A percentile compares a stretch with the other conserved stretches of the same genome.
Evolutionary conservation across 2,888 invertebrate genomes (phyloP).

Genomic region (Spodoptera exigua): DNA sequence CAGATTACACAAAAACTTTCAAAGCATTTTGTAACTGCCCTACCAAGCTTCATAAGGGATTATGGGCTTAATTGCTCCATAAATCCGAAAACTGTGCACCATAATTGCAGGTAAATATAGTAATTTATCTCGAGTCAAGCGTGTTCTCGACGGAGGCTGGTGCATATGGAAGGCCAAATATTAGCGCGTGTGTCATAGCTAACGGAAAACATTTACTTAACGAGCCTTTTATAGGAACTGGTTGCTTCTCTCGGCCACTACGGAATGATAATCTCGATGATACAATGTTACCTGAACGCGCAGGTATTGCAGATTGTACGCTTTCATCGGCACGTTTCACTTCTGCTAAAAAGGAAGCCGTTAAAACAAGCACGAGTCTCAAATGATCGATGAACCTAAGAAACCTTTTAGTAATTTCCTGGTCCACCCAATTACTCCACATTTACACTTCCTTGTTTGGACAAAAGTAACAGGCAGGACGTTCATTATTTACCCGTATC

Average conservation of each 20-base stretch:
- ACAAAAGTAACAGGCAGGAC: slow-evolving; percentile 71
- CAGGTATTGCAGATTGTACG: slow-evolving; percentile 52
- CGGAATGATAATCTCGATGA: slow-evolving; percentile 61
- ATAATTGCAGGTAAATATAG: slow-evolving; percentile 72
- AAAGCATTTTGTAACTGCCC: slow-evolving; percentile 63
- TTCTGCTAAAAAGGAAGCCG: slow-evolving; percentile 67
- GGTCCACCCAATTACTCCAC: slow-evolving; percentile 74
- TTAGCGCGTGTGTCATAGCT: slow-evolving; percentile 70
- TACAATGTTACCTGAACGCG: slow-evolving; percentile 43
- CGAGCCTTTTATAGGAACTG: slow-evolving; percentile 73
- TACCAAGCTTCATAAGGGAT: slow-evolving; percentile 63
- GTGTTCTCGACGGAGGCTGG: slow-evolving; percentile 45
- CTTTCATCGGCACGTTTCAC: slow-evolving; percentile 65
- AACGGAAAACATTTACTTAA: slow-evolving; percentile 72
- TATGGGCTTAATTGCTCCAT: slow-evolving; percentile 69
- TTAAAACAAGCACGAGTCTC: slow-evolving; percentile 61
- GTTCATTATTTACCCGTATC: slow-evolving; percentile 74
- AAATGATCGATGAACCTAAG: slow-evolving; percentile 74
- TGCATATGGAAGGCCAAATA: slow-evolving; percentile 65
- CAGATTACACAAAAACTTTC: slow-evolving; percentile 60
- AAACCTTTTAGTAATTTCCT: slow-evolving; percentile 75
- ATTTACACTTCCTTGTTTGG: slow-evolving; percentile 80
- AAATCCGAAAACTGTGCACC: slow-evolving; percentile 71
- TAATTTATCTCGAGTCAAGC: slow-evolving; percentile 66
- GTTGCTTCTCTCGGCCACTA: slow-evolving; percentile 62